Base-by-base conservation (phyloP, 2,888 invertebrate genomes). In the Rhagophthalmus giganteus region DNA sequence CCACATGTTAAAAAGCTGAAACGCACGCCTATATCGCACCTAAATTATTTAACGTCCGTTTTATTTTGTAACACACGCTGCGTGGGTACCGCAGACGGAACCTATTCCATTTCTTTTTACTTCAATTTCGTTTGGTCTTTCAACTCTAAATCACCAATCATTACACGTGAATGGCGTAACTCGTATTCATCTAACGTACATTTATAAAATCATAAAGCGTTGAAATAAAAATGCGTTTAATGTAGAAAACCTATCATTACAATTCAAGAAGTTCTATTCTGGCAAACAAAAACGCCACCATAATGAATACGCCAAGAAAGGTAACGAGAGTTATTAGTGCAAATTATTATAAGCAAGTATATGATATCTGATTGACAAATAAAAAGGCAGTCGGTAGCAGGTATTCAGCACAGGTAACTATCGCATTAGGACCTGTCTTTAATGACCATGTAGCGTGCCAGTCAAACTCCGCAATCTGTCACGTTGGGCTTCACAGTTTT, bases 331-430 rank as follows among this genome's bases (percentile, higher is more conserved):
- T 40, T 45, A 51, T 51, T 51, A 45, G 34, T 34, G 40, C 30
- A 20, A 16, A 47, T 42, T 37, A 44, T 50, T 40, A 42, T 27
- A 44, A 50, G 34, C 26, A 44, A 51, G 44, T 31, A 25, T 46
- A 38, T 44, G 39, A 33, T 49, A 54, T 54, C 49, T 54, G 48
- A 54, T 54, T 54, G 53, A 48, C 49, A 49, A 54, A 54, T 54
- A 54, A 54, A 54, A 54, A 45, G 52, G 39, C 15, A 39, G 39
- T 51, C 48, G 53, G 53, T 53, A 44, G 44, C 39, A 48, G 41
- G 45, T 49, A 45, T 45, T 44, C 41, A 54, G 48, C 49, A 49
- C 45, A 49, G 40, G 44, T 45, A 49, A 45, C 45, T 39, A 45
- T 45, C 40, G 25, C 38, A 48, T 54, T 54, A 45, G 37, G 33